A percentile compares a stretch with the other conserved stretches of the same genome.
Evolutionary conservation across 2,797 vertebrate genomes (phyloP).

Genomic region (Arremon aurantiirostris): DNA sequence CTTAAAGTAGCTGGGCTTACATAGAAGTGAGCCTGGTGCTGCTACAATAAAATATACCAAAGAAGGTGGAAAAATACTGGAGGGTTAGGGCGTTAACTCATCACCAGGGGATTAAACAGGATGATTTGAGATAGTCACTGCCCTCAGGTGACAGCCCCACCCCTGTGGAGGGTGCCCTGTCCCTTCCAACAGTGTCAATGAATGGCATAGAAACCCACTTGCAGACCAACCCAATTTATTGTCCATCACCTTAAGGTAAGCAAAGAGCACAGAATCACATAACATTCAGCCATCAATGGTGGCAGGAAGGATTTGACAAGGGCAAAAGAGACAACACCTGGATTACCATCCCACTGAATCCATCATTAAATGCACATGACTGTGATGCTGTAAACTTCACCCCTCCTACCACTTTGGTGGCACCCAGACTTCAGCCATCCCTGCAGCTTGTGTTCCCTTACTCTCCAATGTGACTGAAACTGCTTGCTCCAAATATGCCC

Average conservation of each 20-base stretch:
- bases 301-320: not conserved
- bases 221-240: not conserved
- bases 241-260: not conserved
- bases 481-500: not conserved
- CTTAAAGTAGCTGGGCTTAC: not conserved
- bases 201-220: not conserved
- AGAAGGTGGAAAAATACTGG: conserved; percentile 30
- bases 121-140: not conserved
- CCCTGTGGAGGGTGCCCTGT: not conserved
- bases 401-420: not conserved
- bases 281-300: not conserved
- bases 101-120: conserved; percentile 6
- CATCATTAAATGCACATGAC: not conserved
- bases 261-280: not conserved
- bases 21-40: not conserved
- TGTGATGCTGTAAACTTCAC: not conserved
- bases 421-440: not conserved
- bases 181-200: not conserved
- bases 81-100: not conserved
- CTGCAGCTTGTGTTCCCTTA: not conserved
- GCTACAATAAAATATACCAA: not conserved
- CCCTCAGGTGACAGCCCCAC: not conserved
- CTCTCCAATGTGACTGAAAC: not conserved
- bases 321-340: not conserved
- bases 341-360: not conserved